Percentiles rank a stretch among this genome's conserved stretches.
phyloP scores from a whole-genome alignment of 37 sponge, comb jelly and placozoan genomes.

The Axinella damicornis region DNA sequence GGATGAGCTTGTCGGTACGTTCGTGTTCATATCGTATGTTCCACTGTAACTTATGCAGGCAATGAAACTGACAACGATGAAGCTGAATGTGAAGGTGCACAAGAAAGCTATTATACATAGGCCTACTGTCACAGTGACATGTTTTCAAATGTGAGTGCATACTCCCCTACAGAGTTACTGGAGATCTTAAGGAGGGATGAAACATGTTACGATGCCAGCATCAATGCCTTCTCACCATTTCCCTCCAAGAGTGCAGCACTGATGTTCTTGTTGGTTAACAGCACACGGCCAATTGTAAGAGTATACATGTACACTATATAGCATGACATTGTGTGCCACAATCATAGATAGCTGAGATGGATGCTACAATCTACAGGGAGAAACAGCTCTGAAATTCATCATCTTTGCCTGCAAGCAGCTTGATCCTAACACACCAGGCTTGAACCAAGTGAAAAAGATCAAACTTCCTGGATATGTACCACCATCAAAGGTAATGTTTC shows the following conservation, averaged over 20 bases:
- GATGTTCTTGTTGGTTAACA: slow-evolving; percentile 5
- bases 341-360: not conserved
- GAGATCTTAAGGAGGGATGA: no score
- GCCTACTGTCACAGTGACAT: no score
- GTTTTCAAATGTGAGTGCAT: no score
- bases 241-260: slow-evolving; percentile 2
- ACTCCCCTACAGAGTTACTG: no score
- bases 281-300: slow-evolving; percentile 31
- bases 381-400: not conserved
- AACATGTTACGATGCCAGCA: no score
- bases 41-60: no score
- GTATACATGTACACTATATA: not conserved
- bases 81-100: no score
- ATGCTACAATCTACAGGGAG: not conserved
- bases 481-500: slow-evolving; percentile 36
- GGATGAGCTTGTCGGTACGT: no score
- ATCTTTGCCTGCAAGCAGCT: slow-evolving; percentile 1
- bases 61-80: no score
- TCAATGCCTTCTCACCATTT: slow-evolving; percentile 18
- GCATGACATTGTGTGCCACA: not conserved
- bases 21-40: no score
- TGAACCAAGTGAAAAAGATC: slow-evolving; percentile 16
- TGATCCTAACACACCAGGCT: not conserved
- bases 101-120: no score
- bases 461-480: slow-evolving; percentile 24